A percentile compares a stretch with the other conserved stretches of the same genome.
phyloP scores from a whole-genome alignment of 2,113 vertebrate species.

The Saccopteryx leptura region DNA sequence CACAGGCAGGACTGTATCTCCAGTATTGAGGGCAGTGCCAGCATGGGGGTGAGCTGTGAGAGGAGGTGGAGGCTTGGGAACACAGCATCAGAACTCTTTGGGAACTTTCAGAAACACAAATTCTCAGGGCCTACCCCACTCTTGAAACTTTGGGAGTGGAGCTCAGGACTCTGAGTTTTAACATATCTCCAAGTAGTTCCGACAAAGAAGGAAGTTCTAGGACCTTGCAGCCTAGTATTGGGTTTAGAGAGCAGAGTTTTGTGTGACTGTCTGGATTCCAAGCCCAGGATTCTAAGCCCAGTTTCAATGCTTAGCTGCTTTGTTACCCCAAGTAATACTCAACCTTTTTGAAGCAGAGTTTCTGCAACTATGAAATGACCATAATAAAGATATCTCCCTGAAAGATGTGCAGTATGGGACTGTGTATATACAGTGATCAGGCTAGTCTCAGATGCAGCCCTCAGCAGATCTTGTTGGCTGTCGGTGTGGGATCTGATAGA shows the following conservation, averaged over 20 bases:
- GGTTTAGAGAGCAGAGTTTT: not conserved
- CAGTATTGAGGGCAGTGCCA: too few relatives aligned
- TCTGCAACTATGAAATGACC: not conserved
- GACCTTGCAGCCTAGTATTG: not conserved
- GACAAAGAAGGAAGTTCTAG: not conserved
- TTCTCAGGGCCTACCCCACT: not conserved
- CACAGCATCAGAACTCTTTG: too few relatives aligned
- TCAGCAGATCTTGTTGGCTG: too few relatives aligned
- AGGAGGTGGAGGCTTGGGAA: not conserved
- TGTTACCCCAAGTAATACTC: not conserved
- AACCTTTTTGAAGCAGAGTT: not conserved
- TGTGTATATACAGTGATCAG: not conserved
- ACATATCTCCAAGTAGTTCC: not conserved
- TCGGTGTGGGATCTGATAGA: not conserved
- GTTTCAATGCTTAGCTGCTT: not conserved
- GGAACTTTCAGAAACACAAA: not conserved
- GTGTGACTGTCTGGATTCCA: not conserved
- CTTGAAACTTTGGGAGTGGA: not conserved
- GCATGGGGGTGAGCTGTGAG: not conserved
- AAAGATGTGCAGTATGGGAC: not conserved
- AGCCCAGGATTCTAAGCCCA: not conserved
- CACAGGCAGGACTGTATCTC: not conserved
- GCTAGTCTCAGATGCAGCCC: fast-evolving
- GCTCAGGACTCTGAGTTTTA: not conserved
- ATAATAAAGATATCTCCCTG: not conserved